Base-by-base conservation (phyloP, 2,888 invertebrate species). In the Dryomyza anilis region DNA sequence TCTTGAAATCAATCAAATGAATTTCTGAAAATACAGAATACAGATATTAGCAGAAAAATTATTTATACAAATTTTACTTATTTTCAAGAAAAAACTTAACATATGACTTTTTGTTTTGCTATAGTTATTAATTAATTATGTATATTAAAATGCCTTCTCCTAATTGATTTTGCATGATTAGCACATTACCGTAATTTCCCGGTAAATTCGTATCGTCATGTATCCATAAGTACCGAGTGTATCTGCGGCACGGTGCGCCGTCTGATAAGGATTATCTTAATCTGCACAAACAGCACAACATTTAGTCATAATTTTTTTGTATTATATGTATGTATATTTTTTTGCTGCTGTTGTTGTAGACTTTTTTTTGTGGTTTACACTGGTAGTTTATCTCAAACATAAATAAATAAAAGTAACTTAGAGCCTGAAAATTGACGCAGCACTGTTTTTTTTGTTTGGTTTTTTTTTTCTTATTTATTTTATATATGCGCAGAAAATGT, bases 201-300 rank as follows among this genome's bases (percentile, higher is more conserved):
- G 52, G 36, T 23, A 21, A 19, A 46, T 14, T 10, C 45, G 30
- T 30, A 59, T 21, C 29, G 12, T 14, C 30, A 21, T 12, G 46
- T 43, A 45, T 29, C 21, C 29, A 43, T n/a, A 19, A 39, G 29
- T 58, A 53, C 55, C 19, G 14, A 23, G 43, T 30, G 46, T 46
- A 36, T 58, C 61, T 62, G 64, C n/a, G n/a, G n/a, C n/a, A n/a
- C n/a, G n/a, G n/a, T n/a, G n/a, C 58, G 58, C 70, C 70, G 52
- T 67, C 70, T 73, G 77, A 77, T 77, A 78, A 78, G 73, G 78
- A 78, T 78, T 77, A 77, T 78, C 76, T 72, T 77, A 78, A 77
- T 77, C 78, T 76, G 78, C 73, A 73, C 76, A 74, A 78, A 78
- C 69, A 78, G 73, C 71, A 67, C 64, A 60, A 33, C 55, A 62